phyloP scores from a whole-genome alignment of 2,113 vertebrate genomes.

The Xiphophorus couchianus region DNA sequence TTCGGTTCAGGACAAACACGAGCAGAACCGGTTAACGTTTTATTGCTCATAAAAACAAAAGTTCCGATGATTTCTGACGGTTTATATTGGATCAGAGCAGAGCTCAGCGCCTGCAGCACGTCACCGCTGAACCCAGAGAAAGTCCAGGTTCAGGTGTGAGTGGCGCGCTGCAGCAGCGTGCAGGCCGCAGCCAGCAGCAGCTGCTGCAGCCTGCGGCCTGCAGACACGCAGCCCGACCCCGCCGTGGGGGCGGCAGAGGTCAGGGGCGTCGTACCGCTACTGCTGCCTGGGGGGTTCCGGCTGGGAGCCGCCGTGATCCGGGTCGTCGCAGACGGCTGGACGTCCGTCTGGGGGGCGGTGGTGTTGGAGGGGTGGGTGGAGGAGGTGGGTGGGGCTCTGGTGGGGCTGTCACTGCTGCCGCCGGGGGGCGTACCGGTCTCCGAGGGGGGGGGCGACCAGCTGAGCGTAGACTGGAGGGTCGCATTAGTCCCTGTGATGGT shows the following conservation, averaged over 20 bases:
- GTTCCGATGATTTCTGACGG: not conserved
- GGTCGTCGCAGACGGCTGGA: no score
- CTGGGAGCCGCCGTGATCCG: no score
- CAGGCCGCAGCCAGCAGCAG: constrained; percentile 25
- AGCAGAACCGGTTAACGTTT: not conserved
- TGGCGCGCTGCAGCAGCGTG: constrained; percentile 15
- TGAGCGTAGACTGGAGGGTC: no score
- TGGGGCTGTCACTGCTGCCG: no score
- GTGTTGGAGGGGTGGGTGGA: no score
- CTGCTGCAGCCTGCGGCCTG: constrained; percentile 14
- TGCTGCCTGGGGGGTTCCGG: not conserved
- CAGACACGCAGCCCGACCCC: constrained; percentile 16
- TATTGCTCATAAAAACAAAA: not conserved
- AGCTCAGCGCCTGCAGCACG: no score
- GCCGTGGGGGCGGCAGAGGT: not conserved
- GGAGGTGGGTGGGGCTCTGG: no score
- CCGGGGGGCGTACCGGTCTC: no score
- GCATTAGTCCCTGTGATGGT: no score
- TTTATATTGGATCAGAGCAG: no score
- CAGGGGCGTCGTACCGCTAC: not conserved
- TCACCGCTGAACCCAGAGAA: not conserved
- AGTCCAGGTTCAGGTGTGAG: not conserved
- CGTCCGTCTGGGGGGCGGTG: no score
- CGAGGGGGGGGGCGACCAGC: no score
- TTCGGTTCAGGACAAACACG: not conserved